Percentiles rank a stretch among this genome's conserved stretches.
Conservation (phyloP, 2,888 invertebrate species). For the Meandrusa payeni region DNA sequence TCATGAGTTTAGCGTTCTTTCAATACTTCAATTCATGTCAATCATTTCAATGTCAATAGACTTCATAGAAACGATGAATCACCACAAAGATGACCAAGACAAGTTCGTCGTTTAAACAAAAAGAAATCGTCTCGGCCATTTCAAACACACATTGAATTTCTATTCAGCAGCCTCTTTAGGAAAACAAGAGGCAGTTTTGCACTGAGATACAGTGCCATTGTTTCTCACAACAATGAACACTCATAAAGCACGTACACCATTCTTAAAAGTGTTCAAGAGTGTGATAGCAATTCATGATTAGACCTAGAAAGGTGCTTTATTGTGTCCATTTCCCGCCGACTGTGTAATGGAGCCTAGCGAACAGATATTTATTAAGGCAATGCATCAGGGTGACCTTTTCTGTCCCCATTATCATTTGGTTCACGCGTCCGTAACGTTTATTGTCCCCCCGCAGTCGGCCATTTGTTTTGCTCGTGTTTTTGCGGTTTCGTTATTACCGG, state of each 20-base stretch:
- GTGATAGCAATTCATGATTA: conserved; percentile 5
- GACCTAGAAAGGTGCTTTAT: conserved; percentile 4
- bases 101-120: no score
- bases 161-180: not conserved
- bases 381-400: conserved; percentile 44
- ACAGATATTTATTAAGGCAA: conserved; percentile 41
- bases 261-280: not conserved
- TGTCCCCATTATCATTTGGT: conserved; percentile 45
- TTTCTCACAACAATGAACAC: conserved; percentile 7
- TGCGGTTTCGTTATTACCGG: conserved; percentile 29
- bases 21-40: no score
- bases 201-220: conserved; percentile 9
- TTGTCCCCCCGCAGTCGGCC: conserved; percentile 32
- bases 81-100: no score
- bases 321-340: no score
- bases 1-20: no score
- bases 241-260: not conserved
- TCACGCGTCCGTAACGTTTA: conserved; percentile 38
- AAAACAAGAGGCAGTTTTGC: not conserved
- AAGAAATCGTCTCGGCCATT: no score
- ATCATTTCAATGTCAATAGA: no score
- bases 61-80: no score
- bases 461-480: conserved; percentile 43
- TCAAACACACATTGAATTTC: not conserved
- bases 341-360: no score